phyloP scores from a whole-genome alignment of 2,888 invertebrate species.

The Amiota minor region DNA sequence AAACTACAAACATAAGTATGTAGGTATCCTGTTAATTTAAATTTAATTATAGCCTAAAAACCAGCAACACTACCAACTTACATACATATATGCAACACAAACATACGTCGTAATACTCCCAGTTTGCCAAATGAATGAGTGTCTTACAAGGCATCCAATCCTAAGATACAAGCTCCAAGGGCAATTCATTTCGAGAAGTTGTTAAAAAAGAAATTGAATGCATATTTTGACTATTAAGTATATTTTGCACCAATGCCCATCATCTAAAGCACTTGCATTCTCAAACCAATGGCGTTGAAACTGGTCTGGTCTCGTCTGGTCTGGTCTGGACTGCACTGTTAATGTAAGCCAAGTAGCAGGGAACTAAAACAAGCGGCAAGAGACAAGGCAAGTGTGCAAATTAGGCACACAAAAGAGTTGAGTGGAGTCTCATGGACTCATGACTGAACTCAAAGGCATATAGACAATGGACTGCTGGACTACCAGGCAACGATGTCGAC shows the following conservation, averaged over 20 bases:
- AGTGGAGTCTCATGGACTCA: not conserved
- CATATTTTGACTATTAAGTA: slow-evolving; percentile 43
- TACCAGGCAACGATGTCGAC: slow-evolving; percentile 8
- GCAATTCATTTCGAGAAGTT: slow-evolving; percentile 60
- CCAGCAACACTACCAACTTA: not conserved
- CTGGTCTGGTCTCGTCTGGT: too few species aligned
- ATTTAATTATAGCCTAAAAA: slow-evolving; percentile 67
- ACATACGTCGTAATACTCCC: too few species aligned
- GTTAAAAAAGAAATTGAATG: slow-evolving; percentile 56
- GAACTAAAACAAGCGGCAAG: too few species aligned
- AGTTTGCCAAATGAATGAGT: not conserved
- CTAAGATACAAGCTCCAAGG: slow-evolving; percentile 45
- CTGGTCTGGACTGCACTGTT: too few species aligned
- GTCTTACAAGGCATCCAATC: not conserved
- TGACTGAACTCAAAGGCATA: not conserved
- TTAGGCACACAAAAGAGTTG: too few species aligned
- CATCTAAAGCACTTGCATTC: too few species aligned
- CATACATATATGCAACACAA: too few species aligned
- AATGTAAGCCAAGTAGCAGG: too few species aligned
- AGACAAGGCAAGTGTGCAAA: too few species aligned
- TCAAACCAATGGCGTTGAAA: too few species aligned
- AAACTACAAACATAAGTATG: slow-evolving; percentile 40
- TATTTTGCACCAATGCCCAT: too few species aligned
- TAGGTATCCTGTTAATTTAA: slow-evolving; percentile 69
- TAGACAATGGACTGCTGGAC: not conserved